Evolutionary conservation across 2,888 invertebrate species (phyloP), one percentile per base, ranked within the genome.

Genomic region (Prenolepis imparis): DNA sequence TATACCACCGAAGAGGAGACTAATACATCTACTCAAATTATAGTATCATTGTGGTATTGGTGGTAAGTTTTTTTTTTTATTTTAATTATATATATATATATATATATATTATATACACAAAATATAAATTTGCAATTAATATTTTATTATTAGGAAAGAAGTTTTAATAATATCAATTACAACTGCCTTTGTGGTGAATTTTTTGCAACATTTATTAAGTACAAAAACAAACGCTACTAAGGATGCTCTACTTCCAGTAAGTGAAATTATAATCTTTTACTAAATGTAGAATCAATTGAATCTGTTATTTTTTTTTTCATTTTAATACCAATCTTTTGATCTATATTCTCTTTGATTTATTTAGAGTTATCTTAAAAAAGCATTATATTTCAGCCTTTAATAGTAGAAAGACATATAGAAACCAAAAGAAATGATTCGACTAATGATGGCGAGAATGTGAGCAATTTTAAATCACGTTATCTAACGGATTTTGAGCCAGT

Each of bases 401-500:
- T 92, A 82, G 91, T 93, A 63, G 94, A 94, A 84, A 92, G 91
- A 44, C 92, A 92, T 55, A 80, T 90, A 44, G 89, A 91, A n/a
- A 91, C 91, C 85, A 91, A 90, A 83, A 91, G 86, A 55, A 95
- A 72, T 93, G 95, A 89, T 93, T 94, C 74, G 86, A 93, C 73
- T 88, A 93, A 28, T 77, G 86, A 88, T 12, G 91, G 88, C 90
- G 95, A 88, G 8, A 90, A 87, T 67, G 88, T 89, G 1, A 81
- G 63, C 28, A 92, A 92, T 84, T 95, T 94, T 86, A 92, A 90
- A 32, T 95, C 94, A 1, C 96, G 99, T 66, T 99, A 98, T 94
- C 96, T 97, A 87, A 96, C 96, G 0, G 99, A 99, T 93, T 99
- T 99, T 95, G 97, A 97, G 67, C 96, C 97, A 39, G 95, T 98